Evolutionary conservation across 2,888 invertebrate genomes (phyloP), one percentile per base, ranked within the genome.

Genomic region (Microctonus brassicae): DNA sequence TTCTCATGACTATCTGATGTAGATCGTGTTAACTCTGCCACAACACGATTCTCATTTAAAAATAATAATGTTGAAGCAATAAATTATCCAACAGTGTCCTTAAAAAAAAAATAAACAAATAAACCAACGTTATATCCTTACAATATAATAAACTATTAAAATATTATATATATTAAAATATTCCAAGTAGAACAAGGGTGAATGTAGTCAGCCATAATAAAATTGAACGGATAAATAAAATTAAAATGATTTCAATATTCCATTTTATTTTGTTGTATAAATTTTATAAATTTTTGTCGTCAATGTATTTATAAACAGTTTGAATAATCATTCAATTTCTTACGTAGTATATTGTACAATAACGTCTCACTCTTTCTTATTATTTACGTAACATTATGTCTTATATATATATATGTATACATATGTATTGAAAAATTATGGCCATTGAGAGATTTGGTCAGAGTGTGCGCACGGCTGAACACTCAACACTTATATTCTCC

Each of bases 391-490:
- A 68, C 53, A 33, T 47, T 47, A n/a, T 57, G 39, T 58, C 65
- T n/a, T n/a, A n/a, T n/a, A n/a, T n/a, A n/a, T n/a, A n/a, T n/a
- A n/a, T n/a, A 60, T 61, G 55, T n/a, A n/a, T 47, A 47, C 17
- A 47, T 47, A n/a, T 47, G 17, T 17, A 47, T 17, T n/a, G 17
- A 17, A 7, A 55, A 68, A 72, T 73, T 75, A 73, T 70, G 72
- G 63, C 72, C 73, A 76, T 75, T 72, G 65, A 66, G 69, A 73
- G 70, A 73, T 75, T 71, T 74, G 70, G 66, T 70, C 69, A 58
- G 69, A 47, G 47, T 47, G 73, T 66, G 72, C 67, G 66, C 70
- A 66, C 66, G 61, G 62, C 33, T 36, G 61, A 69, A 53, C 55
- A 66, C 58, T 71, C 66, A 69, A 53, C 55, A 66, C 58, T 71